Conservation (phyloP, 2,888 invertebrate genomes). For the Sericinus montela region DNA sequence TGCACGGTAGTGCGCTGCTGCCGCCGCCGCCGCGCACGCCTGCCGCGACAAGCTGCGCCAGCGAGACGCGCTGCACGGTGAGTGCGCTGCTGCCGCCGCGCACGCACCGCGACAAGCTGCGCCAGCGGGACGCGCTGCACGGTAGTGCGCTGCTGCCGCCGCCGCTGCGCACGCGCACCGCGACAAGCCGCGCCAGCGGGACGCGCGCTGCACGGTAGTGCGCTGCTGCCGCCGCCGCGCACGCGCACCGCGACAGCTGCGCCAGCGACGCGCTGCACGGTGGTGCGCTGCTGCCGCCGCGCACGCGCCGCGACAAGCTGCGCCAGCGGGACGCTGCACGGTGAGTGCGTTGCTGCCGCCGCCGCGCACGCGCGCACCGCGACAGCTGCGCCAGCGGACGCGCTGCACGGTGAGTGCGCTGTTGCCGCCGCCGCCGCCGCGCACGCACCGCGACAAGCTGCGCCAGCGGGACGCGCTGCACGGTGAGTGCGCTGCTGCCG, state of each 20-base stretch:
- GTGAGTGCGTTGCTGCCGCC: too few relatives aligned
- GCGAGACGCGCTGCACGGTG: conserved; percentile 58
- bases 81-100: too few relatives aligned
- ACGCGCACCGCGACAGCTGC: too few relatives aligned
- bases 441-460: conserved; percentile 51
- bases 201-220: too few relatives aligned
- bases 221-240: too few relatives aligned
- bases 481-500: conserved; percentile 53
- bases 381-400: conserved; percentile 55
- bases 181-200: too few relatives aligned
- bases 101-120: too few relatives aligned
- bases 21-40: conserved; percentile 54
- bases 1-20: conserved; percentile 54
- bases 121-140: too few relatives aligned
- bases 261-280: conserved; percentile 21
- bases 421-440: too few relatives aligned
- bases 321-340: conserved; percentile 27
- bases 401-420: conserved; percentile 25
- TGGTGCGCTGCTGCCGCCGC: conserved; percentile 19
- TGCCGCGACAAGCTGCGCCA: too few relatives aligned
- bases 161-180: too few relatives aligned
- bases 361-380: conserved; percentile 46
- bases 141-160: too few relatives aligned
- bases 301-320: conserved; percentile 20
- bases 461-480: conserved; percentile 50